Evolutionary conservation across 2,113 vertebrate species (phyloP), one percentile per base, ranked within the genome.

Genomic region (Grantiella picta): DNA sequence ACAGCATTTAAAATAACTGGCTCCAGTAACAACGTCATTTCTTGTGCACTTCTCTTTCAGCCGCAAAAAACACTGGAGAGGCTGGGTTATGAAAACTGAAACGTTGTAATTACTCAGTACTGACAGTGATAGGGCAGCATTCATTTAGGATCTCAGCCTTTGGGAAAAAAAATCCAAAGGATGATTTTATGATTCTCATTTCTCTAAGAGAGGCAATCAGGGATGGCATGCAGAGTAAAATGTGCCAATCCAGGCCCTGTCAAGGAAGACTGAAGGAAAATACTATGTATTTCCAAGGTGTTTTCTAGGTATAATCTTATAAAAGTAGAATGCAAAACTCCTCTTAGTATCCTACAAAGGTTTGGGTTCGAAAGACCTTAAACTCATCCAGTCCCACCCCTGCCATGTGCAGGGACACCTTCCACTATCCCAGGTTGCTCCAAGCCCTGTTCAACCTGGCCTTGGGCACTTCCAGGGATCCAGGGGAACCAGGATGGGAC

Each of bases 211-310:
- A 56, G 47, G 50, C 38, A 95, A 89, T 14, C 14, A 63, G 3
- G 0, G 56, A 84, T 14, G 9, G 31, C 1, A 2, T 4, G 9
- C 13, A 68, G 11, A 2, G 7, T 0, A 5, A 60, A 76, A 76
- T 6, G 18, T 14, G 19, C 24, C 1, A 7, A 53, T 17, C 14
- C 27, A 35, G 31, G 65, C 15, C 24, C 20, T 14, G 4, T 24
- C 14, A 12, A 33, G 18, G 45, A 63, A 50, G 35, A 42, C 63
- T 18, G 22, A 21, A 80, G 29, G 36, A 54, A 93, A 92, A 79
- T 6, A 18, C 11, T 33, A 1, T 2, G 10, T 29, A 36, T 12
- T 72, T 31, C 63, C n/a, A 77, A 13, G 5, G 72, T 35, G 38
- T 16, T 50, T 49, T 73, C 35, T 36, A 33, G 24, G 22, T 47